These are phyloP conservation scores for Ginglymostoma cirratum DNA, from an alignment of 2,113 vertebrate species.

Conservation along the genomic window DNA sequence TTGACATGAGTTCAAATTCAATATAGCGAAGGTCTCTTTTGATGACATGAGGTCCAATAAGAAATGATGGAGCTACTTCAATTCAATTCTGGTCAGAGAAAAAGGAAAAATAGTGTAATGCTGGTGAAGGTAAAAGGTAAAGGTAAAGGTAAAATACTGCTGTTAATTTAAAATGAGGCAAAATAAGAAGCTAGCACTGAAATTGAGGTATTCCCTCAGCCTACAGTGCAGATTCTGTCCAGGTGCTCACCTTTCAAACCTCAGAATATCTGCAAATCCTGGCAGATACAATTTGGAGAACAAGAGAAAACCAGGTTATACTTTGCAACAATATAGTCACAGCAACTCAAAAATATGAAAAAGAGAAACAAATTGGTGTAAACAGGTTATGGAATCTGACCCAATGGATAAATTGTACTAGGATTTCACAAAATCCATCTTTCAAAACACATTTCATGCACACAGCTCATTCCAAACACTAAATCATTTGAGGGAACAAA, in stretches of 20 bases:
- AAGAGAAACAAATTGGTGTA: neutral
- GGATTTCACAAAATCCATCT: neutral
- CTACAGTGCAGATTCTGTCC: neutral
- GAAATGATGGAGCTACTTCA: neutral
- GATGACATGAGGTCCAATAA: neutral
- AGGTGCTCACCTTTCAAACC: neutral
- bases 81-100: neutral
- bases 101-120: neutral
- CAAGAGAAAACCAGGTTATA: neutral
- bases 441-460: neutral
- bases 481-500: neutral
- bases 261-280: neutral
- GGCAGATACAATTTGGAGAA: neutral
- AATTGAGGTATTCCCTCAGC: neutral
- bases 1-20: neutral
- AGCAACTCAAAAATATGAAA: too few relatives aligned
- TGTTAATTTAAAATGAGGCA: neutral
- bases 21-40: neutral
- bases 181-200: neutral
- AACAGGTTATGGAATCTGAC: neutral
- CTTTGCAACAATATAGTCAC: too few relatives aligned
- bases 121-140: neutral
- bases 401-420: neutral
- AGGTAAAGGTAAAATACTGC: neutral
- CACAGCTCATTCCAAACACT: neutral